A percentile compares a stretch with the other conserved stretches of the same genome.
These are phyloP conservation scores for Labrus mixtus DNA, from an alignment of 2,113 vertebrate species.

Conservation along the genomic window DNA sequence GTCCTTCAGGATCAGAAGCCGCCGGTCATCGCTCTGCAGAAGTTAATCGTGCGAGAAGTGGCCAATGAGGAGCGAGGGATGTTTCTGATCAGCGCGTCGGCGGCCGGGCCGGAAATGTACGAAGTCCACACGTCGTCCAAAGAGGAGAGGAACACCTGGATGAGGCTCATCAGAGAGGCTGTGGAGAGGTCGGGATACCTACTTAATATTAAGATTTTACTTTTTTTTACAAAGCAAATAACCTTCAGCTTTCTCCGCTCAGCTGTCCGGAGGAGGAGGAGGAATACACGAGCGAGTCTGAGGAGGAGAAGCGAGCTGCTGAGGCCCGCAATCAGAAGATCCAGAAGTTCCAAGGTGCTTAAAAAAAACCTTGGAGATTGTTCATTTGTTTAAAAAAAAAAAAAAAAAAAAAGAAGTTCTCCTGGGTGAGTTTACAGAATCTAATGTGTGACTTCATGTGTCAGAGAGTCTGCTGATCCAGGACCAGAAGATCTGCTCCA, in stretches of 20 bases:
- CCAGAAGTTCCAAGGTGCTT: constrained; percentile 90
- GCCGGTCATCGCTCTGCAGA: constrained; percentile 93
- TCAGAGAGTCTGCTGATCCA: constrained; percentile 85
- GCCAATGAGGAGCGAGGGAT: constrained; percentile 96
- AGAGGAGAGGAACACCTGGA: constrained; percentile 95
- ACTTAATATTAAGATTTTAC: background rate
- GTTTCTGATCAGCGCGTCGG: constrained; percentile 96
- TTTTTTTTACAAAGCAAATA: background rate
- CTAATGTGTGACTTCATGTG: constrained; percentile 7
- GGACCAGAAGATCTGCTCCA: constrained; percentile 92
- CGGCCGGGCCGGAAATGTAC: constrained; percentile 96
- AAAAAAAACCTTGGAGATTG: background rate
- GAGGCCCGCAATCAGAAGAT: constrained; percentile 90
- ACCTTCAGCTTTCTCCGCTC: constrained; percentile 38
- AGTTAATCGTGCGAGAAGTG: constrained; percentile 96
- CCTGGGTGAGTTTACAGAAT: background rate
- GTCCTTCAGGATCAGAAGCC: constrained; percentile 93
- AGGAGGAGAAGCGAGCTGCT: constrained; percentile 89
- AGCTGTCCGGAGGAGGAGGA: constrained; percentile 94
- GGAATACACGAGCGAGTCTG: constrained; percentile 88
- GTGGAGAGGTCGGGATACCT: constrained; percentile 89
- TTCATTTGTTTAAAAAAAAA: background rate
- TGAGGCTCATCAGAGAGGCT: constrained; percentile 93
- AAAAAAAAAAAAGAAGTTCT: too few relatives aligned
- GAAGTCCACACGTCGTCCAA: constrained; percentile 92